Conservation (phyloP, 2,888 invertebrate genomes). For the Netelia virgata region DNA sequence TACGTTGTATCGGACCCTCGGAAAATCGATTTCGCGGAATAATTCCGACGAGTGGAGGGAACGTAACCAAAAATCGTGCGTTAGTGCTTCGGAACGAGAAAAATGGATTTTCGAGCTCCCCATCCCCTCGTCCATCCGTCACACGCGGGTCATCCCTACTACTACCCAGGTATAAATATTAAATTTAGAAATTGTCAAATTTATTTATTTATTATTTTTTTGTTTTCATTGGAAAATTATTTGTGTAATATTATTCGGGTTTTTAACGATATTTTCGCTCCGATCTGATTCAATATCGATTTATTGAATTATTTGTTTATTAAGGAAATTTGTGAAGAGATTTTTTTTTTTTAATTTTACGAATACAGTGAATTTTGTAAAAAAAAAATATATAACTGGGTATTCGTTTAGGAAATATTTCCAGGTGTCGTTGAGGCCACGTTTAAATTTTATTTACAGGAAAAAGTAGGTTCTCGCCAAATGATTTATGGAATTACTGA, state of each 20-base stretch:
- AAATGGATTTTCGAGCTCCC: slow-evolving; percentile 84
- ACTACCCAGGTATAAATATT: slow-evolving; percentile 73
- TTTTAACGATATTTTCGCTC: too few relatives aligned
- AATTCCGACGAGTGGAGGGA: slow-evolving; percentile 1
- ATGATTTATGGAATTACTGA: too few relatives aligned
- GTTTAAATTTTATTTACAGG: too few relatives aligned
- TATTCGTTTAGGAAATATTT: too few relatives aligned
- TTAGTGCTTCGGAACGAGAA: slow-evolving; percentile 48
- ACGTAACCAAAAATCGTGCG: slow-evolving; percentile 15
- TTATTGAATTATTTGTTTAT: background rate
- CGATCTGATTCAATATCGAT: too few relatives aligned
- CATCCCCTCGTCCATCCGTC: slow-evolving; percentile 83
- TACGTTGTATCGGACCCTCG: background rate
- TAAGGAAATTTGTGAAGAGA: background rate
- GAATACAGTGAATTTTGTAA: too few relatives aligned
- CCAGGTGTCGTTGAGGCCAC: too few relatives aligned
- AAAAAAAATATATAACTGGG: too few relatives aligned
- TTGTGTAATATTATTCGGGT: background rate
- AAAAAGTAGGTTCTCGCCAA: too few relatives aligned
- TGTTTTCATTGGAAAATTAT: slow-evolving; percentile 4
- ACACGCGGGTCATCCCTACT: slow-evolving; percentile 82
- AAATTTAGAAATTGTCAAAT: background rate
- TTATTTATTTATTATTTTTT: slow-evolving; percentile 14
- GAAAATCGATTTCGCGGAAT: slow-evolving; percentile 25
- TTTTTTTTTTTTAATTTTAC: too few relatives aligned